phyloP scores from a whole-genome alignment of 2,797 vertebrate species.

The Anolis apletophallus region DNA sequence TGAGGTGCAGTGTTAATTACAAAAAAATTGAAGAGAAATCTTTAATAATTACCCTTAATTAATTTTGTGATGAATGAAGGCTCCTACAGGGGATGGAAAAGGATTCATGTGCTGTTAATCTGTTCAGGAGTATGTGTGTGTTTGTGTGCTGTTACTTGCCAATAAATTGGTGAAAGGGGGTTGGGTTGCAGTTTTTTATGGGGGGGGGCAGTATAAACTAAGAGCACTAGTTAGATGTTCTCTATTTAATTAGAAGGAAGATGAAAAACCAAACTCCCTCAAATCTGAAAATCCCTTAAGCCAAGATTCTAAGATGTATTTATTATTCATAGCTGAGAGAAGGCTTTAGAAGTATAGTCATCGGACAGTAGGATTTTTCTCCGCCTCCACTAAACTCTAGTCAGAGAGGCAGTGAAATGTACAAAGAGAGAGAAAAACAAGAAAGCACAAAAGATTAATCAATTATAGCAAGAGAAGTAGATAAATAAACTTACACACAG shows the following conservation, averaged over 20 bases:
- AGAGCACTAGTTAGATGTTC: neutral
- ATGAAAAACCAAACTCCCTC: constrained; percentile 37
- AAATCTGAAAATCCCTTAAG: constrained; percentile 51
- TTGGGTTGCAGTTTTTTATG: neutral
- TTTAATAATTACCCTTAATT: constrained; percentile 54
- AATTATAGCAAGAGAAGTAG: neutral
- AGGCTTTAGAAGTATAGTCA: constrained; percentile 29
- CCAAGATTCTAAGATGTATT: constrained; percentile 36
- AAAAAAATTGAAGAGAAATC: constrained; percentile 53
- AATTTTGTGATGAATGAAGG: constrained; percentile 53
- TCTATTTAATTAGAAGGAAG: constrained; percentile 40
- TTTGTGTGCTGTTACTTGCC: neutral
- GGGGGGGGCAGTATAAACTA: neutral
- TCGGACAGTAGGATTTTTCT: neutral
- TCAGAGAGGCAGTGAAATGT: neutral
- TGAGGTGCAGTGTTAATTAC: constrained; percentile 38
- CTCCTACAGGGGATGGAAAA: constrained; percentile 38
- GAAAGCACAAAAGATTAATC: neutral
- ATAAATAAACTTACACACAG: constrained; percentile 6
- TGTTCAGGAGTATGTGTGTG: constrained; percentile 2
- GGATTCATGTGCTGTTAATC: constrained; percentile 17
- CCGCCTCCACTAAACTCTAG: neutral
- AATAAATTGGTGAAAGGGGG: constrained; percentile 3
- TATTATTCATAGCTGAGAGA: constrained; percentile 32
- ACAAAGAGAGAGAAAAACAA: neutral